Evolutionary conservation across 2,888 invertebrate genomes (phyloP).

Genomic region (Uloborus plumipes): DNA sequence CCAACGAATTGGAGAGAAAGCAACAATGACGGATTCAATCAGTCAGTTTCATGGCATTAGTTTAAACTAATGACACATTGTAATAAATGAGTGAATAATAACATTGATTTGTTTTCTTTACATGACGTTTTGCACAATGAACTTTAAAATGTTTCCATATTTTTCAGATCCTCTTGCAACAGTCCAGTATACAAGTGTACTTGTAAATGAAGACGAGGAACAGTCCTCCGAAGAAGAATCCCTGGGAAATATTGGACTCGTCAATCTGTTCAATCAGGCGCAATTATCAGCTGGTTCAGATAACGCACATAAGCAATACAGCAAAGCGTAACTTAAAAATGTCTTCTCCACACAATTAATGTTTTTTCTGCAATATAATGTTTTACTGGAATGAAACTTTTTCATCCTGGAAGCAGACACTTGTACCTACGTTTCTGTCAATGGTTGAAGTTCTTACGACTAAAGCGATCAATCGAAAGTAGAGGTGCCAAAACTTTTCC

Average conservation of each 20-base stretch:
- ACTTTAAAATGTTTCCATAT: background rate
- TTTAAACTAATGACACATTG: too few relatives aligned
- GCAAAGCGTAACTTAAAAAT: background rate
- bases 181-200: slow-evolving; percentile 41
- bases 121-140: too few relatives aligned
- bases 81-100: too few relatives aligned
- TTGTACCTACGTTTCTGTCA: too few relatives aligned
- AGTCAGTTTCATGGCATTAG: too few relatives aligned
- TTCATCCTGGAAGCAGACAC: background rate
- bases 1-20: too few relatives aligned
- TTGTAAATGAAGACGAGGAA: slow-evolving; percentile 41
- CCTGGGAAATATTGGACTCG: slow-evolving; percentile 33
- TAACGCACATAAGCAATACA: too few relatives aligned
- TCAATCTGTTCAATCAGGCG: slow-evolving; percentile 20
- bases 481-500: too few relatives aligned
- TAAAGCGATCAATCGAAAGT: too few relatives aligned
- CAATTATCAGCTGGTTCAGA: background rate
- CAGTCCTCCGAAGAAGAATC: slow-evolving; percentile 12
- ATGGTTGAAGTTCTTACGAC: too few relatives aligned
- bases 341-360: background rate
- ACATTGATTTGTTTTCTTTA: too few relatives aligned
- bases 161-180: slow-evolving; percentile 14
- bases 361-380: background rate
- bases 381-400: background rate
- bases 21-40: too few relatives aligned